Base-by-base conservation (phyloP, 1,140 invertebrate genomes). In the Anoplolepis gracilipes region DNA sequence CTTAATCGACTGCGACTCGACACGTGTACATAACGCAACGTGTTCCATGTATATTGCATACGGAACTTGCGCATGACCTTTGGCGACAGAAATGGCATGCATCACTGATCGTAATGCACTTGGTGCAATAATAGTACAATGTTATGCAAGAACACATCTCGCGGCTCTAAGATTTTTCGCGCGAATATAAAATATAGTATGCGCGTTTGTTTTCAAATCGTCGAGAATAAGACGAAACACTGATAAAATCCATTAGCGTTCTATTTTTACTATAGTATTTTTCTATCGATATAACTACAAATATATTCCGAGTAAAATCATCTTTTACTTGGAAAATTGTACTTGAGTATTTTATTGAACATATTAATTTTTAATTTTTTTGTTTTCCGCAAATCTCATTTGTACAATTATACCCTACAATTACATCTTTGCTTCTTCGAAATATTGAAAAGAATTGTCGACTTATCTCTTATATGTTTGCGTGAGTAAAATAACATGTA, bases 391-490 rank as follows among this genome's bases (percentile, higher is more conserved):
- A 25, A 2, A 28, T 39, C 22, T 36, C 5, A 7, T 33, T 77
- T 22, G 3, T 46, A 22, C 2, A 62, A 46, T 49, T 25, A 11
- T 39, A 13, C 13, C 13, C 11, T 61, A 25, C 7, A 13, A 57
- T 75, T 2, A n/a, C n/a, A 2, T 69, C 4, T 39, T n/a, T 10
- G 0, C 1, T 53, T 22, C 7, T 33, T 53, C n/a, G 1, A 67
- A 6, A 16, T 28, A 78, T 78, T 6, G 22, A 5, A 22, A 3
- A 55, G 8, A 72, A 53, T 59, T 0, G 7, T 28, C 22, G 49
- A 57, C 6, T 59, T 42, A 81, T 57, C 19, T 81, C n/a, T 7
- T n/a, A 13, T 73, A 72, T 30, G 36, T 72, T 59, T 59, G n/a
- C 30, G 25, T n/a, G 39, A 42, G 13, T 61, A 46, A 82, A 82